These are phyloP conservation scores for Melanargia galathea DNA, from an alignment of 2,888 invertebrate species.

Conservation along the genomic window DNA sequence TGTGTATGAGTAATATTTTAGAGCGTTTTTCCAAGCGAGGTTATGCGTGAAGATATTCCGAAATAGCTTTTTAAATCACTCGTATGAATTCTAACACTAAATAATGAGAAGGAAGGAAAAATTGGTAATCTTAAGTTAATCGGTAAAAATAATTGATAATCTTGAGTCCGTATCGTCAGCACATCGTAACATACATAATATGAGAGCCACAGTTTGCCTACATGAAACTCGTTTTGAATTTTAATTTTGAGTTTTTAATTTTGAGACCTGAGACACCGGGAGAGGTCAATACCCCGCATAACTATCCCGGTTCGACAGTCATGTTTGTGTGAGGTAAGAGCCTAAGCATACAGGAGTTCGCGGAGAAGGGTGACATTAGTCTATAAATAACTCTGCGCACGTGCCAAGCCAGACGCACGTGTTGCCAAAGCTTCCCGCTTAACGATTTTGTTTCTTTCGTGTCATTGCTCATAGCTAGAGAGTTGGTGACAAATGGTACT, in stretches of 20 bases:
- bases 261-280: not conserved
- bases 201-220: too few species aligned
- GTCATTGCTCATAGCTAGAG: conserved; percentile 3
- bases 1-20: not conserved
- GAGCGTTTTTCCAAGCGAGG: not conserved
- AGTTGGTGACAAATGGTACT: too few species aligned
- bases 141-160: too few species aligned
- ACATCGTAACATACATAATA: too few species aligned
- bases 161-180: too few species aligned
- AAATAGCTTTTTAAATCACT: not conserved
- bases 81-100: not conserved
- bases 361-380: conserved; percentile 34
- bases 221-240: too few species aligned
- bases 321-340: not conserved
- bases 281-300: not conserved
- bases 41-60: not conserved
- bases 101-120: too few species aligned
- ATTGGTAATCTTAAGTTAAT: too few species aligned
- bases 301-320: not conserved
- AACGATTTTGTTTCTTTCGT: conserved; percentile 23
- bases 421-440: conserved; percentile 43
- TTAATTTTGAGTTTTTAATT: too few species aligned
- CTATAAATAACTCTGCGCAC: conserved; percentile 46
- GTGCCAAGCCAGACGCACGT: conserved; percentile 45
- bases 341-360: conserved; percentile 25